Base-by-base conservation (phyloP, 1,140 invertebrate genomes). In the Bombus impatiens region DNA sequence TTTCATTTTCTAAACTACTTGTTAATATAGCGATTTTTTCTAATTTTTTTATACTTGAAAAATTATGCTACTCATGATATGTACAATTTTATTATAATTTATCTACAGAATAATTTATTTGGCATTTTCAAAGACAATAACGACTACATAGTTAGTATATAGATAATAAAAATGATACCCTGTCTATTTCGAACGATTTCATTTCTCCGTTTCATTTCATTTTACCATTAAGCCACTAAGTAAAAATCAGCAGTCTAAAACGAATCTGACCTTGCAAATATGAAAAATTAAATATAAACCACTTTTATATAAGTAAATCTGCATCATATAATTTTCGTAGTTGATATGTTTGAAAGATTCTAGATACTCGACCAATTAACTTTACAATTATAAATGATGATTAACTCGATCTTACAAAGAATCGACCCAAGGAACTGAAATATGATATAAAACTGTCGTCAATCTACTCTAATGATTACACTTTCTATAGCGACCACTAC, bases 41-140 rank as follows among this genome's bases (percentile, higher is more conserved):
- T 80, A 80, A 5, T 6, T 47, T 65, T 65, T 18, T 15, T 42
- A 71, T 80, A 42, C 68, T 65, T 59, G 77, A 80, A 80, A 85
- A 85, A 85, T 85, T 80, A 80, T 18, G 32, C 83, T 80, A 80
- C 68, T 82, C 37, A 2, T 75, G 59, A 82, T 86, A 86, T 86
- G 79, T 82, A 82, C 79, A 86, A 18, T 76, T 59, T 86, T 44
- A n/a, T 75, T 75, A 82, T 53, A 62, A 35, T 81, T 86, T 86
- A 86, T 86, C 79, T 86, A 86, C 59, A 86, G 71, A 44, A 82
- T 86, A 82, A 82, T 76, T 74, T 68, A 75, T 82, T 82, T 82
- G 84, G 79, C 79, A 75, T 82, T 25, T 82, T 82, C 35, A 28
- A 57, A 25, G 37, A 82, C 59, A 62, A 76, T 71, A 53, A 71